Conservation (phyloP, 2,888 invertebrate species). For the Acrobasis suavella region DNA sequence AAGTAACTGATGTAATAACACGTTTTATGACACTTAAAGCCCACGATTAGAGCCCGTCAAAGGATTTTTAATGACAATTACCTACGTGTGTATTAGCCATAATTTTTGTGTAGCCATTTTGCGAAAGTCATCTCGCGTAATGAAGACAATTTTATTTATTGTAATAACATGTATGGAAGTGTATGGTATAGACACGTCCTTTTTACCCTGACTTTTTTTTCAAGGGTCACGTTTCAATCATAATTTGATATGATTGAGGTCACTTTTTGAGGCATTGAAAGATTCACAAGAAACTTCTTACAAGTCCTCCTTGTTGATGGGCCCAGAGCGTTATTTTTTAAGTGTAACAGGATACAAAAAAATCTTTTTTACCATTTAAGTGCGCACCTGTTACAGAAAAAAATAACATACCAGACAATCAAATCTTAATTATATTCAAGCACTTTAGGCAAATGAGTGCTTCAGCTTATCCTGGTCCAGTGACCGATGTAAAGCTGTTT, state of each 20-base stretch:
- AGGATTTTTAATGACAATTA: slow-evolving; percentile 1
- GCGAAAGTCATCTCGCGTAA: not conserved
- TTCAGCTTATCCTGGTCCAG: no score
- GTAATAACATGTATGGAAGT: not conserved
- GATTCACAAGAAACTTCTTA: no score
- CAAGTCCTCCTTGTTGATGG: no score
- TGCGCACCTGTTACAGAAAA: no score
- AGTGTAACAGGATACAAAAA: no score
- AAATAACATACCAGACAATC: no score
- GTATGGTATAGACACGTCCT: not conserved
- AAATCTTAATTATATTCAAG: no score
- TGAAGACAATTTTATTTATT: not conserved
- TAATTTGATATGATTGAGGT: not conserved
- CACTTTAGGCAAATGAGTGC: no score
- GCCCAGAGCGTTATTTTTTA: no score
- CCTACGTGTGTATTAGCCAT: not conserved
- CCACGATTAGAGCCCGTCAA: not conserved
- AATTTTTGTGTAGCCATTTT: not conserved
- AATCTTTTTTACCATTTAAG: no score
- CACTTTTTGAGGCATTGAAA: no score
- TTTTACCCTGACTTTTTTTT: not conserved
- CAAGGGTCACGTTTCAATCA: not conserved
- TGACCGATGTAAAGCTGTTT: no score
- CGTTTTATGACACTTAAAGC: not conserved
- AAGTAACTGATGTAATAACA: not conserved